A percentile compares a stretch with the other conserved stretches of the same genome.
Evolutionary conservation across 2,113 vertebrate species (phyloP).

Genomic region (Harpagus bidentatus): DNA sequence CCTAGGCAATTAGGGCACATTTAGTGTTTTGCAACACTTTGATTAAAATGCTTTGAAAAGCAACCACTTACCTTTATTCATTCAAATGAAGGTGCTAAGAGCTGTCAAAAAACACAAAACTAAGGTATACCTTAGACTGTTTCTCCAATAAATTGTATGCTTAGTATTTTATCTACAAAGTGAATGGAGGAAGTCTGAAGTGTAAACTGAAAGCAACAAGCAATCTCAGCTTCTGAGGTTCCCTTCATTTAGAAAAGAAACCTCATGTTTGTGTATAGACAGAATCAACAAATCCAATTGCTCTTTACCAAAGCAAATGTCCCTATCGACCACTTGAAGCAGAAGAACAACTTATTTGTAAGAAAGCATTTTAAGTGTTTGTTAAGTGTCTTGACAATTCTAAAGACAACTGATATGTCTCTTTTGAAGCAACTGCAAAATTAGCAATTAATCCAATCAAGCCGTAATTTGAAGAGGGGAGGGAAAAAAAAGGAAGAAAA

Average conservation of each 20-base stretch:
- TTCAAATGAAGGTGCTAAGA: not conserved
- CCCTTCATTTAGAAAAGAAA: not conserved
- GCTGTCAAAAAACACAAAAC: not conserved
- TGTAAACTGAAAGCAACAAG: not conserved
- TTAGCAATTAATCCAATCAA: constrained; percentile 24
- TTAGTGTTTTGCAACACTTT: not conserved
- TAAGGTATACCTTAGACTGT: not conserved
- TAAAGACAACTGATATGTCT: not conserved
- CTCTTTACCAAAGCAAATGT: not conserved
- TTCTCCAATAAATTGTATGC: not conserved
- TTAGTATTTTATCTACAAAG: not conserved
- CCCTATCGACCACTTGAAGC: constrained; percentile 18
- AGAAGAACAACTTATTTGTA: constrained; percentile 11
- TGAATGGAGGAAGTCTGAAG: not conserved
- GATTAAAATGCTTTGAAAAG: not conserved
- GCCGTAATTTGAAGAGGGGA: not conserved
- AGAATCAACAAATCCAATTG: constrained; percentile 17
- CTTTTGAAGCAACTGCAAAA: not conserved
- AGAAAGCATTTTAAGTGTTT: not conserved
- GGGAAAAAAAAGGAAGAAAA: not conserved
- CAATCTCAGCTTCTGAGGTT: not conserved
- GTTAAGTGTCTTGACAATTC: not conserved
- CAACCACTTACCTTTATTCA: not conserved
- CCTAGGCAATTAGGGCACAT: not conserved
- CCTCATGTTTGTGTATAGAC: not conserved